Conservation (phyloP, 64 coral and sea anemone genomes). For the Orbicella faveolata region DNA sequence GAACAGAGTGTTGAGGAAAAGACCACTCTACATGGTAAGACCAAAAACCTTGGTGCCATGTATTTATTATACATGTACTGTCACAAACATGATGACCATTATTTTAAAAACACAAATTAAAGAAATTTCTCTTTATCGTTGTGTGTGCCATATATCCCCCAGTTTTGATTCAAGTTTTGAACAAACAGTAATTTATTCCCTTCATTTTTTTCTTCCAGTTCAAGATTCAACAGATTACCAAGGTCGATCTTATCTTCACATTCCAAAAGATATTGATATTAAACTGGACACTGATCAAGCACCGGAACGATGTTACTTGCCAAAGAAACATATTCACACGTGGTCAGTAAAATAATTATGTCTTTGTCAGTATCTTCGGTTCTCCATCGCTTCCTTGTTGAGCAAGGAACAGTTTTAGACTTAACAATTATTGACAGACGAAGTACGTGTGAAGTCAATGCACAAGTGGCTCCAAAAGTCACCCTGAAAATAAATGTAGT, state of each 20-base stretch:
- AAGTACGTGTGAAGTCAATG: no score
- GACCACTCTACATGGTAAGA: conserved; percentile 90
- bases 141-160: no score
- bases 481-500: no score
- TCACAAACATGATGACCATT: no score
- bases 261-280: conserved; percentile 92
- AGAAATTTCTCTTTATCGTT: no score
- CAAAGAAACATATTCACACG: conserved; percentile 97
- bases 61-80: no score
- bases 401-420: no score
- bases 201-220: conserved; percentile 50
- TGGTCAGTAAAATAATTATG: conserved; percentile 50
- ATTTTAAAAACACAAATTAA: no score
- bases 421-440: no score
- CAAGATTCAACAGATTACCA: conserved; percentile 96
- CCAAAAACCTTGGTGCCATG: no score
- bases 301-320: conserved; percentile 91
- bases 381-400: no score
- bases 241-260: conserved; percentile 91
- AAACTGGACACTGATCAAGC: conserved; percentile 92
- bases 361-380: background rate
- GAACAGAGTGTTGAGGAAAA: conserved; percentile 95
- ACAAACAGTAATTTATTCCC: background rate
- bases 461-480: no score
- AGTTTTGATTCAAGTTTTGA: background rate